phyloP scores from a whole-genome alignment of 2,797 vertebrate species.

The Hydrophis major region DNA sequence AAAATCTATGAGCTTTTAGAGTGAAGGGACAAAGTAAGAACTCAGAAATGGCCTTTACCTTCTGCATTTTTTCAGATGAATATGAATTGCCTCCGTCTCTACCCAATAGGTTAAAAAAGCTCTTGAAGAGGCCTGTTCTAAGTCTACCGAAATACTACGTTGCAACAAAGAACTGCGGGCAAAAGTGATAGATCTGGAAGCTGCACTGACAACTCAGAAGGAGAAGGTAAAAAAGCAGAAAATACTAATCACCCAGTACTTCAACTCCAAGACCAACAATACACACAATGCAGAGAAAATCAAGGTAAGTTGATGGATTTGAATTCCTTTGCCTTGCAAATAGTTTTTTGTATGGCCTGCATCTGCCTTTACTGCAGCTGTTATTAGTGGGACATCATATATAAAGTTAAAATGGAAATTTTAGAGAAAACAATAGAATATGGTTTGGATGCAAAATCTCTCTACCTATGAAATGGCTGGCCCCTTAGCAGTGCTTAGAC shows the following conservation, averaged over 20 bases:
- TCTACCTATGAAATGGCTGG: background rate
- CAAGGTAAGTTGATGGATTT: constrained; percentile 42
- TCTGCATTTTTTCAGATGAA: background rate
- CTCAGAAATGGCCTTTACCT: background rate
- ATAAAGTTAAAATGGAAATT: background rate
- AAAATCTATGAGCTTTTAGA: background rate
- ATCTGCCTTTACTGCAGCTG: background rate
- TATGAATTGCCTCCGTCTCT: background rate
- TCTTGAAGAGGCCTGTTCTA: constrained; percentile 60
- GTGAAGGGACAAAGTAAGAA: background rate
- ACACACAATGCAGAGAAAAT: constrained; percentile 56
- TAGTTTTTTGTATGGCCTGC: too few species aligned
- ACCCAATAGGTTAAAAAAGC: constrained; percentile 69
- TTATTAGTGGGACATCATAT: background rate
- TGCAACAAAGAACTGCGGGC: constrained; percentile 67
- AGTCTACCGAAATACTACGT: constrained; percentile 64
- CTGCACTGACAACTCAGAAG: constrained; percentile 59
- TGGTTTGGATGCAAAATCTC: background rate
- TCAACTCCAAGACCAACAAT: constrained; percentile 47
- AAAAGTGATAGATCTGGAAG: constrained; percentile 62
- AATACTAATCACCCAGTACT: constrained; percentile 57
- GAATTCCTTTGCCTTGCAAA: background rate
- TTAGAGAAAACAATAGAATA: background rate
- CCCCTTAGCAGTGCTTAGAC: background rate
- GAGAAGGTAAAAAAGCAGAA: constrained; percentile 65